Evolutionary conservation across 2,113 vertebrate species (phyloP).

Genomic region (Axis porcinus): DNA sequence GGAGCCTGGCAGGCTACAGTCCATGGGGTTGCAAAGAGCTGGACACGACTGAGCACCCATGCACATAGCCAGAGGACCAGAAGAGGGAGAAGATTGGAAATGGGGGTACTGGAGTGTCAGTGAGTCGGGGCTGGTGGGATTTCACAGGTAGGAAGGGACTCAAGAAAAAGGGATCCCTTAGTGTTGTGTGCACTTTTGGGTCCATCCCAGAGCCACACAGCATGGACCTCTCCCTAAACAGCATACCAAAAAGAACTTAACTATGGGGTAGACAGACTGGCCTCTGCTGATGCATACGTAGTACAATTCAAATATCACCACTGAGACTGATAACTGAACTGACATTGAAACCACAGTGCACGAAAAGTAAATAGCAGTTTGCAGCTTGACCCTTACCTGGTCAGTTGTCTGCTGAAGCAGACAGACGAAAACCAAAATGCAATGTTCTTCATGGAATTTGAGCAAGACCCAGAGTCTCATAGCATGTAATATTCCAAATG

Average conservation of each 20-base stretch:
- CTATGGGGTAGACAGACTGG: not conserved
- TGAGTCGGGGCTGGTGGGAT: too few relatives aligned
- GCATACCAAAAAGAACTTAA: not conserved
- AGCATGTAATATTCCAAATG: conserved; percentile 1
- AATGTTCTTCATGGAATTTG: not conserved
- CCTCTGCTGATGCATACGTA: not conserved
- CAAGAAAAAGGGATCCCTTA: not conserved
- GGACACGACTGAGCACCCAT: not conserved
- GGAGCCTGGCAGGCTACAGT: not conserved
- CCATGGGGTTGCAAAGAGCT: not conserved
- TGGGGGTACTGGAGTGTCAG: not conserved
- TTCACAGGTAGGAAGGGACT: not conserved
- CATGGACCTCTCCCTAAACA: not conserved
- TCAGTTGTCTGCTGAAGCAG: not conserved
- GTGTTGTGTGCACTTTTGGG: not conserved
- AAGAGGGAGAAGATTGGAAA: not conserved
- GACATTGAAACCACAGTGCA: not conserved
- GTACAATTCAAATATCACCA: not conserved
- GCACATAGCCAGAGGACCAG: not conserved
- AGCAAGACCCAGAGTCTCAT: not conserved
- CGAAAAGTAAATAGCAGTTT: not conserved
- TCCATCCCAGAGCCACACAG: not conserved
- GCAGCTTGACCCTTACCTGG: not conserved
- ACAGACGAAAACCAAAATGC: not conserved
- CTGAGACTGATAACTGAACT: not conserved